Evolutionary conservation across 2,888 invertebrate genomes (phyloP), one percentile per base, ranked within the genome.

Genomic region (Pandemis cinnamomeana): DNA sequence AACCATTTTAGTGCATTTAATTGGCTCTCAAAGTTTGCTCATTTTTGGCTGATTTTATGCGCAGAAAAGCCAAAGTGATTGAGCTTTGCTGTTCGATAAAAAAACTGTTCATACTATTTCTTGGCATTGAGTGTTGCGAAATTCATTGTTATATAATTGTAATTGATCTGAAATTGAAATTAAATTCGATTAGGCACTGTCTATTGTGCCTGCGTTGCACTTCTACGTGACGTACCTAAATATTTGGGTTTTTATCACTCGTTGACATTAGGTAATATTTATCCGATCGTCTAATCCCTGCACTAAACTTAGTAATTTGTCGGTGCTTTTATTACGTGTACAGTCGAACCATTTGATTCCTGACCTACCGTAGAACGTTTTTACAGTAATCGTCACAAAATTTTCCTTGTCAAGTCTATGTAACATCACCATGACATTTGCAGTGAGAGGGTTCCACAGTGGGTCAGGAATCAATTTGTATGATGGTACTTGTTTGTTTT

Each of bases 1-100:
- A 61, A 62, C 58, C 63, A 69, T 60, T 58, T 69, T 20, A 51
- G 58, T 69, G 64, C 48, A 42, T 72, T 72, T 69, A 41, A 27
- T 44, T 46, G 7, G 44, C 66, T 67, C 42, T 46, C 6, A 6
- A 42, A 44, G 11, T 58, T 51, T 48, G 27, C 27, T 66, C 36
- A 48, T 66, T n/a, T 36, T 48, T 46, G 13, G 46, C 13, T 27
- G 48, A 44, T 46, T 27, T 48, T 48, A 5, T 13, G n/a, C 13
- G 27, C 27, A 42, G 48, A 63, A 48, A 41, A 68, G 27, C 10
- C 20, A 15, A 55, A 15, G 15, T 55, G 7, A 55, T 55, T 20
- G 6, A 20, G n/a, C 20, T 27, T 5, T 55, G 53, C 53, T 51
- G 13, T 55, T 15, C 7, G 7, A 55, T 55, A n/a, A 7, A 55